These are phyloP conservation scores for Pherbina coryleti DNA, from an alignment of 2,888 invertebrate genomes.

Conservation along the genomic window DNA sequence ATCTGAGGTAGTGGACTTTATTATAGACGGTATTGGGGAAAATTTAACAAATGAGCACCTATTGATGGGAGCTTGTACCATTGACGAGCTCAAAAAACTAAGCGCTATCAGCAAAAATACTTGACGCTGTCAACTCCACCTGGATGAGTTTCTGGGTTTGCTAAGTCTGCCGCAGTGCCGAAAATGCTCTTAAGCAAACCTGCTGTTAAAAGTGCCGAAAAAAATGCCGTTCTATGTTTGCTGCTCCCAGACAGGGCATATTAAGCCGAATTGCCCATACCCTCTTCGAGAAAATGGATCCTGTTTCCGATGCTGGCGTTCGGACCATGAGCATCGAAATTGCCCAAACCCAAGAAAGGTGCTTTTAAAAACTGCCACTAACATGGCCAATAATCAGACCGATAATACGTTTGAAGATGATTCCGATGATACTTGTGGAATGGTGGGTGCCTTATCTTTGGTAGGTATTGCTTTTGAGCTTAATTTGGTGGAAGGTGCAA, in stretches of 20 bases:
- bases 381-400: background rate
- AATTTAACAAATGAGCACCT: slow-evolving; percentile 9
- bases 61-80: background rate
- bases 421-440: background rate
- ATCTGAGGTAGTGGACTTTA: slow-evolving; percentile 29
- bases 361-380: background rate
- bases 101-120: slow-evolving; percentile 22
- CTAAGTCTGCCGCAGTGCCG: background rate
- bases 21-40: slow-evolving; percentile 29
- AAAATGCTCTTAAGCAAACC: background rate
- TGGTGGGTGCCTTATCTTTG: slow-evolving; percentile 32
- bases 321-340: slow-evolving; percentile 37
- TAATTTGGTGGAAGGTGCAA: slow-evolving; percentile 27
- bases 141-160: background rate
- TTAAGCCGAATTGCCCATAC: slow-evolving; percentile 38
- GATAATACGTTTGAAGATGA: background rate
- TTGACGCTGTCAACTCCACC: background rate
- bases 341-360: slow-evolving; percentile 40
- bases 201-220: background rate
- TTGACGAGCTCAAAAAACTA: slow-evolving; percentile 13
- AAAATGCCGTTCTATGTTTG: background rate
- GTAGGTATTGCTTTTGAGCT: slow-evolving; percentile 41
- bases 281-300: slow-evolving; percentile 33
- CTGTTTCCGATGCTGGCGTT: slow-evolving; percentile 39
- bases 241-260: slow-evolving; percentile 28